Evolutionary conservation across 2,113 vertebrate genomes (phyloP).

Genomic region (Austrofundulus limnaeus): DNA sequence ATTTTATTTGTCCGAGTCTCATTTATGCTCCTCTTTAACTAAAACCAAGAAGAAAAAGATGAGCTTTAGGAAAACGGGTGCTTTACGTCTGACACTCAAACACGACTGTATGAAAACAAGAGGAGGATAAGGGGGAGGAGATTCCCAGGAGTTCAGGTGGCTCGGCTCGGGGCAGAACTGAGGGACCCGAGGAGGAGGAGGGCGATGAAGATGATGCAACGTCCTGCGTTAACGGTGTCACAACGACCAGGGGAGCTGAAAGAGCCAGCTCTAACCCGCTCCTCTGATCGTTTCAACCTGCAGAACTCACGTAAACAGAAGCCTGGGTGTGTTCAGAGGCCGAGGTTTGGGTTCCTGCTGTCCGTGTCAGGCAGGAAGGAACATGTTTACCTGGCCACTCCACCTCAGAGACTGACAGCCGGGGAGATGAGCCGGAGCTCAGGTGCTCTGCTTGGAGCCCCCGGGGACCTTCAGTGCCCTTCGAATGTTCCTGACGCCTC

Average conservation of each 20-base stretch:
- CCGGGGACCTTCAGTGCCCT: slow-evolving; percentile 57
- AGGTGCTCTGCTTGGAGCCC: slow-evolving; percentile 65
- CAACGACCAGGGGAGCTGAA: slow-evolving; percentile 24
- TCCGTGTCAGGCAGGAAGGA: slow-evolving; percentile 45
- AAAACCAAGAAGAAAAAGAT: slow-evolving; percentile 20
- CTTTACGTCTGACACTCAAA: neutral
- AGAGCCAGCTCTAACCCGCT: slow-evolving; percentile 19
- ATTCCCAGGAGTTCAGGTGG: slow-evolving; percentile 69
- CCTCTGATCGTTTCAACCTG: slow-evolving; percentile 28
- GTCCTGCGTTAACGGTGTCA: slow-evolving; percentile 58
- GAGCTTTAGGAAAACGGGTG: neutral
- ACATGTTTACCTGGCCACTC: slow-evolving; percentile 80
- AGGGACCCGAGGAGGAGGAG: slow-evolving; percentile 53
- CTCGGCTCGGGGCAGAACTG: slow-evolving; percentile 60
- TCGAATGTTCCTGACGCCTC: slow-evolving; percentile 68
- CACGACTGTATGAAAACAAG: slow-evolving; percentile 14
- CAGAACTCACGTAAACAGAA: neutral
- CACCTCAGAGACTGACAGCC: slow-evolving; percentile 80
- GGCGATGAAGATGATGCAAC: slow-evolving; percentile 70
- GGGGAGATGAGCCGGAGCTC: slow-evolving; percentile 74
- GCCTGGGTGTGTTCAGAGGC: neutral
- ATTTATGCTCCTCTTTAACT: neutral
- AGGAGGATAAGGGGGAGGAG: slow-evolving; percentile 18
- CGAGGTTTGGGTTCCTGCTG: slow-evolving; percentile 17
- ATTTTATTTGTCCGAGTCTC: neutral